Conservation (phyloP, 2,888 invertebrate genomes). For the Drosophila affinis region DNA sequence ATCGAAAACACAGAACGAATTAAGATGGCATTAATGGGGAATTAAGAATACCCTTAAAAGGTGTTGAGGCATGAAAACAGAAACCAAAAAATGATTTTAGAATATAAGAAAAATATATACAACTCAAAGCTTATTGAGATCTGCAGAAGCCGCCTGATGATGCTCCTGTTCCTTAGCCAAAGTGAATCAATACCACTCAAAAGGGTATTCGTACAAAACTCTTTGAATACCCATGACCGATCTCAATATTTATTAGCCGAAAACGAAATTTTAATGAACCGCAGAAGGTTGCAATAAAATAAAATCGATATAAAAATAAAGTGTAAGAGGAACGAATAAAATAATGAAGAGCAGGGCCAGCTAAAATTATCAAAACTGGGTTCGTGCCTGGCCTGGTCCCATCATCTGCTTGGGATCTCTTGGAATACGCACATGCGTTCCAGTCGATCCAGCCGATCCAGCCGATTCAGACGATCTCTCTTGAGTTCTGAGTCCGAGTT, state of each 20-base stretch:
- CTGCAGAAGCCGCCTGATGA: no score
- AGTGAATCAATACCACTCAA: not conserved
- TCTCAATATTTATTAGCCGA: constrained; percentile 82
- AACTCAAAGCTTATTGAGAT: not conserved
- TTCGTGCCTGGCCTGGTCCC: constrained; percentile 55
- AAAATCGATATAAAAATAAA: constrained; percentile 65
- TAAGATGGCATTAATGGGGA: not conserved
- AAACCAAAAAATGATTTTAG: no score
- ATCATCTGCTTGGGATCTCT: constrained; percentile 48
- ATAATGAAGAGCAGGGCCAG: constrained; percentile 54
- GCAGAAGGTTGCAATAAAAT: constrained; percentile 59
- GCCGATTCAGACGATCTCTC: constrained; percentile 1
- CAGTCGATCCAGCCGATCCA: constrained; percentile 25
- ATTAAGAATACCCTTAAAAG: constrained; percentile 15
- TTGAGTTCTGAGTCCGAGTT: not conserved
- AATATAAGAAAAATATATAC: not conserved
- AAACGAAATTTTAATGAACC: constrained; percentile 83
- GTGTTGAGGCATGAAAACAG: no score
- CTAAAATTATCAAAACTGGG: constrained; percentile 60
- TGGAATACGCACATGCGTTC: constrained; percentile 54
- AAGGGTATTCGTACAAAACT: constrained; percentile 35
- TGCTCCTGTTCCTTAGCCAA: not conserved
- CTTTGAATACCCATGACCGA: constrained; percentile 17
- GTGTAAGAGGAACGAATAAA: constrained; percentile 54
- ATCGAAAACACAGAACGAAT: constrained; percentile 14